Evolutionary conservation across 2,113 vertebrate species (phyloP), one percentile per base, ranked within the genome.

Genomic region (Silurus glanis): DNA sequence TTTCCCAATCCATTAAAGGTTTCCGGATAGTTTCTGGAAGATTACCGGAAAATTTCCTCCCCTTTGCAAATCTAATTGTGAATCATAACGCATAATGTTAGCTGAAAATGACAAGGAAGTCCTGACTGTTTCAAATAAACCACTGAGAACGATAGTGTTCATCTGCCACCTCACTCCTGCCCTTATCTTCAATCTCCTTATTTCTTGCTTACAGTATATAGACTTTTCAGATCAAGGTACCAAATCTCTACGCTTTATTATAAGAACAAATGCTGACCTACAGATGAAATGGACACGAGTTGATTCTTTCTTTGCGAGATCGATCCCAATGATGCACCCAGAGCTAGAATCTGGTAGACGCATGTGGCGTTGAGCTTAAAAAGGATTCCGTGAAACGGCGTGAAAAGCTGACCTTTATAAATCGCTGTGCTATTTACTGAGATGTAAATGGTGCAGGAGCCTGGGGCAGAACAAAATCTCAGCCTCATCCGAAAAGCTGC

Each of bases 331-430:
- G 78, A 58, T 45, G 81, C 51, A 17, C 21, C 25, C 9, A 9
- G 62, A 69, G 49, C 47, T 17, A 53, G 49, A 37, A 66, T 55
- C 76, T 8, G 61, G 23, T 76, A 51, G 16, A 62, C 58, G 4
- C n/a, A 51, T 23, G 1, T 37, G 61, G 23, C 21, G 58, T 49
- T 64, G 45, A 64, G 25, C 9, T 83, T 55, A 51, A 13, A 19
- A n/a, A 62, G 17, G 59, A 59, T 84, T 49, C 81, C 45, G 3
- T 84, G 62, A 37, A 16, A 67, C 37, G 49, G 45, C 7, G n/a
- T 82, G 37, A 28, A 78, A 87, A 9, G 13, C 71, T 85, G 83
- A 87, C 79, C 83, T 87, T 82, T 87, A 71, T 59, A 85, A 89
- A 89, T 79, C 19, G 67, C 61, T 25, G 37, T 83, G 55, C 61